A percentile compares a stretch with the other conserved stretches of the same genome.
These are phyloP conservation scores for Acyrthosiphon pisum DNA, from an alignment of 1,140 invertebrate genomes.

Conservation along the genomic window DNA sequence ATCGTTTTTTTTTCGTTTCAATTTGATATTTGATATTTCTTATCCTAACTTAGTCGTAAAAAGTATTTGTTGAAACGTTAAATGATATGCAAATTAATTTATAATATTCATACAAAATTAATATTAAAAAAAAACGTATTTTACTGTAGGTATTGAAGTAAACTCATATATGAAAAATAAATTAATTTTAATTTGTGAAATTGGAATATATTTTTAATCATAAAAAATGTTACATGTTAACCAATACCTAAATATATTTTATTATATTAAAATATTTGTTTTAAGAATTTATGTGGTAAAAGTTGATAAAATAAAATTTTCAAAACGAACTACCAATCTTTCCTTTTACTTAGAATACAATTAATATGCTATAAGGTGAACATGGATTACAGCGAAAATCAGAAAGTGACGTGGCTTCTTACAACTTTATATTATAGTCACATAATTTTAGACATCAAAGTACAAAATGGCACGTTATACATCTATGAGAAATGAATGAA, in stretches of 20 bases:
- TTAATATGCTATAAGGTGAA: neutral
- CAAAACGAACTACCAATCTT: neutral
- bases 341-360: neutral
- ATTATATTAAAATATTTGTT: neutral
- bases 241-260: neutral
- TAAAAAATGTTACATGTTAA: neutral
- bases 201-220: neutral
- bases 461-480: neutral
- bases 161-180: neutral
- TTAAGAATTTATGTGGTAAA: neutral
- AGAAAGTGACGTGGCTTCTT: neutral
- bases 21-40: neutral
- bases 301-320: neutral
- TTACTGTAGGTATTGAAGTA: neutral
- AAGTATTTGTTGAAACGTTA: neutral
- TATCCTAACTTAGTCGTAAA: neutral
- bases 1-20: neutral
- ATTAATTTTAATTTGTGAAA: neutral
- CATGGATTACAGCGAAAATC: neutral
- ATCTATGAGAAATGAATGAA: constrained; percentile 3
- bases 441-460: constrained; percentile 1
- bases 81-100: neutral
- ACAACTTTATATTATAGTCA: constrained; percentile 8
- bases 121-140: neutral
- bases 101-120: neutral